phyloP scores from a whole-genome alignment of 2,113 vertebrate genomes.

The Aldabrachelys gigantea region DNA sequence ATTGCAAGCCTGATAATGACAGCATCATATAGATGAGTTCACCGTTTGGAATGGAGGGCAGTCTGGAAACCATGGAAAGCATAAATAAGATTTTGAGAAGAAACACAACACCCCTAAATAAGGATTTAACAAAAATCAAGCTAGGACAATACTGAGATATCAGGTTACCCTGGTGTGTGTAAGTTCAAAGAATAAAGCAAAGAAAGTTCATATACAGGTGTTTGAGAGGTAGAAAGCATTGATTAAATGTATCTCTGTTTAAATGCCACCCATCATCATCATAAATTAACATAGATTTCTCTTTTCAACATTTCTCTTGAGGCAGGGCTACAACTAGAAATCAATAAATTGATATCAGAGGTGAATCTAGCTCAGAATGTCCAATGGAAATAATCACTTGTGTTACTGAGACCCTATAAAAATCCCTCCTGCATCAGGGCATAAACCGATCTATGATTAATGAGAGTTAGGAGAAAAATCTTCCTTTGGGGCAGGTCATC shows the following conservation, averaged over 20 bases:
- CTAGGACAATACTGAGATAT: accelerated
- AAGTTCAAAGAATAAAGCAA: not conserved
- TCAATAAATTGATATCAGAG: not conserved
- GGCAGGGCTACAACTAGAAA: not conserved
- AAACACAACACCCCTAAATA: not conserved
- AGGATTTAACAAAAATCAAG: not conserved
- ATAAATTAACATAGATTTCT: not conserved
- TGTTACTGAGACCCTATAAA: not conserved
- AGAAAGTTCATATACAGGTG: not conserved
- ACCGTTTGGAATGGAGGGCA: not conserved
- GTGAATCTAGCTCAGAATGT: not conserved
- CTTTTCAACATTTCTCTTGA: not conserved
- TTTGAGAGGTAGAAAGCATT: not conserved
- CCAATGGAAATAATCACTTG: not conserved
- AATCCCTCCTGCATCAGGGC: not conserved
- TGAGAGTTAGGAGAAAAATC: not conserved
- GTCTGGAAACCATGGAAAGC: not conserved
- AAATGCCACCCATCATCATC: accelerated
- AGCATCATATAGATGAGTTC: conserved; percentile 32
- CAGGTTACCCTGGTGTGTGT: accelerated
- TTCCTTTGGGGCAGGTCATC: not conserved
- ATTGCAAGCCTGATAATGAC: not conserved
- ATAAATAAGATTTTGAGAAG: not conserved
- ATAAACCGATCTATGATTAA: not conserved
- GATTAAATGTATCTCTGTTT: not conserved